Evolutionary conservation across 2,888 invertebrate genomes (phyloP).

Genomic region (Eupithecia subfuscata): DNA sequence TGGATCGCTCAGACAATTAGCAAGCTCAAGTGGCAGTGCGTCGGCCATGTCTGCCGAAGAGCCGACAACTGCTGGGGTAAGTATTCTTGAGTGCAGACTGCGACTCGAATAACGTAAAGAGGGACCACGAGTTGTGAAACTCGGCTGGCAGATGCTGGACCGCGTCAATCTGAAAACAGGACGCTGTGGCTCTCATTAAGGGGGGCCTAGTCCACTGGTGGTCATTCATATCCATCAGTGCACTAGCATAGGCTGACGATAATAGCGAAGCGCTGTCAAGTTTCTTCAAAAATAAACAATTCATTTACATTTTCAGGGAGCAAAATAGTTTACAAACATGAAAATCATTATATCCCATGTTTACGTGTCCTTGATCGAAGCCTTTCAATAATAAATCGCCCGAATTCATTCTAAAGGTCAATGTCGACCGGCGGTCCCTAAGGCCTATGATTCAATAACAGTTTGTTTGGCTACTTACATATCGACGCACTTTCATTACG

Average conservation of each 20-base stretch:
- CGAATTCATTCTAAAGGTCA: slow-evolving; percentile 29
- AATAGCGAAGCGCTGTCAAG: not conserved
- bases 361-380: slow-evolving; percentile 8
- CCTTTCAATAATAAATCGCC: slow-evolving; percentile 22
- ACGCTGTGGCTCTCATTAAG: not conserved
- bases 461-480: slow-evolving; percentile 11
- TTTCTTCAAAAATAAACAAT: not conserved
- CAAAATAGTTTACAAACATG: not conserved
- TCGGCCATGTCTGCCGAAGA: not conserved
- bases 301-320: not conserved
- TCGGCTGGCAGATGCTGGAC: not conserved
- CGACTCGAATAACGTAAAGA: not conserved
- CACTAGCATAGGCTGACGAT: not conserved
- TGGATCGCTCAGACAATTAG: too few species aligned
- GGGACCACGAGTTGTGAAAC: not conserved
- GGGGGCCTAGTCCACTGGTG: too few species aligned
- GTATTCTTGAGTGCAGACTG: not conserved
- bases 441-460: slow-evolving; percentile 36
- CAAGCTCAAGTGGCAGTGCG: too few species aligned
- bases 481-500: not conserved
- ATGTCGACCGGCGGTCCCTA: slow-evolving; percentile 30
- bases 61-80: not conserved
- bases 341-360: not conserved
- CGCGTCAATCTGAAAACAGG: too few species aligned
- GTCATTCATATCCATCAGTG: too few species aligned